These are phyloP conservation scores for Drosophila insularis DNA, from an alignment of 1,140 invertebrate species.

Conservation along the genomic window DNA sequence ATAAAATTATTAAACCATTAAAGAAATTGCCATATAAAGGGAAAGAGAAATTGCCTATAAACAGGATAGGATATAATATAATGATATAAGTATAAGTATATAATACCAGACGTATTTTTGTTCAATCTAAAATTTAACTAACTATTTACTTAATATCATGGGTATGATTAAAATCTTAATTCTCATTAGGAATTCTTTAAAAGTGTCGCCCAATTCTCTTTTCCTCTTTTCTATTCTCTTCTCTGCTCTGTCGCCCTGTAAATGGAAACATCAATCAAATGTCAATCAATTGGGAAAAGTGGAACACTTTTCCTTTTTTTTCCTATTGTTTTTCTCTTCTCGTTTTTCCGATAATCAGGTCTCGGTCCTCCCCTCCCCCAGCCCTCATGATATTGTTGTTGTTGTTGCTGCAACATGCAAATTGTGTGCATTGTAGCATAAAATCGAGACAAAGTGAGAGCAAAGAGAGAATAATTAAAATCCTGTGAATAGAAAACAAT, in stretches of 20 bases:
- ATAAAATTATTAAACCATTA: too few relatives aligned
- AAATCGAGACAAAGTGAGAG: conserved; percentile 31
- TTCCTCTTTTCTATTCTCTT: too few relatives aligned
- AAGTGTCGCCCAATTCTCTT: not conserved
- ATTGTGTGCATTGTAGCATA: conserved; percentile 69
- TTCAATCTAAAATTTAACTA: too few relatives aligned
- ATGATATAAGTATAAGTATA: too few relatives aligned
- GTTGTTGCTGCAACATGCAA: conserved; percentile 59
- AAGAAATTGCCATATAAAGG: too few relatives aligned
- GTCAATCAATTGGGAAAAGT: conserved; percentile 72
- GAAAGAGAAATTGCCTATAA: too few relatives aligned
- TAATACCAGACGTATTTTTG: too few relatives aligned
- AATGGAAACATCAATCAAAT: conserved; percentile 79
- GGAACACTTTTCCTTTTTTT: conserved; percentile 62
- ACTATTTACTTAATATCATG: not conserved
- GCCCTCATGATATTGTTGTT: too few relatives aligned
- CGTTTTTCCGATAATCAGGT: conserved; percentile 52
- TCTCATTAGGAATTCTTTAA: not conserved
- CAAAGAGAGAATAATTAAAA: conserved; percentile 16
- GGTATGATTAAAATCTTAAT: not conserved
- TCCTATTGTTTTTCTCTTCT: not conserved
- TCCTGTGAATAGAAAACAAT: not conserved
- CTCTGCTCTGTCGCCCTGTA: conserved; percentile 48
- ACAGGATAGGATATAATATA: too few relatives aligned
- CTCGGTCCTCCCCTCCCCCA: conserved; percentile 33